Evolutionary conservation across 2,888 invertebrate genomes (phyloP), one percentile per base, ranked within the genome.

Genomic region (Mesoligia furuncula): DNA sequence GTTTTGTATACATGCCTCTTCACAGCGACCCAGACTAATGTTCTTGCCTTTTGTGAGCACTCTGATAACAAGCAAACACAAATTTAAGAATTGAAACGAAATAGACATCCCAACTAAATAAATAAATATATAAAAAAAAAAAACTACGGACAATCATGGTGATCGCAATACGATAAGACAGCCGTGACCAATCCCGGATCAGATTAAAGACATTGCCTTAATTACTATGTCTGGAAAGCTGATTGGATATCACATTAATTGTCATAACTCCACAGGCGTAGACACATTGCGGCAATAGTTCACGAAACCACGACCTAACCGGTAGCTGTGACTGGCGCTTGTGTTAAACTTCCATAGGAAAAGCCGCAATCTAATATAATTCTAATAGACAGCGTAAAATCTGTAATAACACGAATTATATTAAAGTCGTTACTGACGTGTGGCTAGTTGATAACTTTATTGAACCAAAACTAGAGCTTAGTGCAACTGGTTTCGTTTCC

Each of bases 341-440:
- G 74, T 75, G 62, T 74, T 27, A 67, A 79, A 79, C 2, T 61
- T 75, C 39, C 65, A 62, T 59, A 72, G 36, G 65, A 74, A 80
- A 83, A 75, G 71, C 57, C 54, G 71, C 67, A 78, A 74, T 84
- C 66, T 75, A 87, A 72, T 80, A 69, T 89, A 87, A 89, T 88
- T 80, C 85, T 86, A 86, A 88, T 83, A 27, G 86, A 72, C 86
- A 86, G 80, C 81, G 83, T 82, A 81, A 86, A 86, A 88, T 89
- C 79, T 66, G 83, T 86, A 89, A 88, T 89, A 77, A 82, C 79
- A 81, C 67, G 77, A 83, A 80, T 83, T 80, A 85, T 70, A 76
- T 78, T 81, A 81, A 85, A 85, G 73, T 79, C 39, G 73, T 73
- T 80, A 57, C 77, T 77, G 80, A 88, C 88, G 62, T 87, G 85